Evolutionary conservation across 2,888 invertebrate genomes (phyloP).

Genomic region (Mactromeris polynyma): DNA sequence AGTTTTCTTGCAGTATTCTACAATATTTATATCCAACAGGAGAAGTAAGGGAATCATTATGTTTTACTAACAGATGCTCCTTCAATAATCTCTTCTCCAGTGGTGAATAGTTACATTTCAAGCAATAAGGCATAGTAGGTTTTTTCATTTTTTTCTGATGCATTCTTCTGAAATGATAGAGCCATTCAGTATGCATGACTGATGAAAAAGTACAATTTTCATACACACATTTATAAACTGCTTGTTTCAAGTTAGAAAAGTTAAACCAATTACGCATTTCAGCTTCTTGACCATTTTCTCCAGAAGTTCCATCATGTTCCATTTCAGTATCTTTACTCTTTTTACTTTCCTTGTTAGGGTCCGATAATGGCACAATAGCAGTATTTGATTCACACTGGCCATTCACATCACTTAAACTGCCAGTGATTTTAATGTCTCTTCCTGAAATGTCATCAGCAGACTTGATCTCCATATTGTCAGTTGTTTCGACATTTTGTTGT

Average conservation of each 20-base stretch:
- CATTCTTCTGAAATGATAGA: background rate
- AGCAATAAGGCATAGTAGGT: background rate
- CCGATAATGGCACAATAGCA: background rate
- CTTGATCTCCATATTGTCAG: background rate
- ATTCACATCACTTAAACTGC: background rate
- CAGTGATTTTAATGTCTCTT: background rate
- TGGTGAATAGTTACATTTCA: conserved; percentile 11
- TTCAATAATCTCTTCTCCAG: background rate
- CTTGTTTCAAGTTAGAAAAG: background rate
- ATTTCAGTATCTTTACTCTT: background rate
- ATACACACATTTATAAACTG: background rate
- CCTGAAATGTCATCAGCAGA: background rate
- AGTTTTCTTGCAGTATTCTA: background rate
- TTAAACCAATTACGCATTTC: background rate
- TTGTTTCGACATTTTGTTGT: background rate
- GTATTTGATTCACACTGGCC: background rate
- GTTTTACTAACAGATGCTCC: conserved; percentile 22
- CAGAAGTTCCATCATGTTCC: background rate
- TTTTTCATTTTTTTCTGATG: background rate
- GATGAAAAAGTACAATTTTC: background rate
- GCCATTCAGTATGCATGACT: background rate
- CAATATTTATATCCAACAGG: conserved; percentile 9
- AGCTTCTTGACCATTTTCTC: background rate
- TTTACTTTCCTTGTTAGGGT: background rate
- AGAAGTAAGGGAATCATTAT: background rate